Conservation (phyloP, 2,113 vertebrate genomes). For the Tachuris rubrigastra region DNA sequence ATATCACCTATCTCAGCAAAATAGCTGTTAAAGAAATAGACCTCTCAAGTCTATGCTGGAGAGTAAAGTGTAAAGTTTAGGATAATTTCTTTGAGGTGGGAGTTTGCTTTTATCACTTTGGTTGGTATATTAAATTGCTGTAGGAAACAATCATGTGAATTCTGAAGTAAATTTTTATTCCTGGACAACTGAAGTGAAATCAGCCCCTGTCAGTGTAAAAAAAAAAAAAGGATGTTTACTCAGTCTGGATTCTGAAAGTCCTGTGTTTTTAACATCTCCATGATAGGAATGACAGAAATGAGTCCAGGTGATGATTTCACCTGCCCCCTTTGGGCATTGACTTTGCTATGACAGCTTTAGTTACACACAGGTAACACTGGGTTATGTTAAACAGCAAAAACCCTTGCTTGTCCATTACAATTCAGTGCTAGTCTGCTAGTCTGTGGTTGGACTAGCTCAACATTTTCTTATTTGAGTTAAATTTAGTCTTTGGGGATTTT, state of each 20-base stretch:
- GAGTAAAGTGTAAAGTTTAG: constrained; percentile 43
- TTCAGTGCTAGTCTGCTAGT: background rate
- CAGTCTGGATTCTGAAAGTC: background rate
- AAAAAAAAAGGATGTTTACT: background rate
- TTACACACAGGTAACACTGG: background rate
- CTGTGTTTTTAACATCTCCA: background rate
- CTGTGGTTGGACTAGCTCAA: background rate
- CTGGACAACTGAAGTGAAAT: background rate
- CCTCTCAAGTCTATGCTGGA: constrained; percentile 30
- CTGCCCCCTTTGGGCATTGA: background rate
- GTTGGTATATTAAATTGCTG: background rate
- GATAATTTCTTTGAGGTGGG: background rate
- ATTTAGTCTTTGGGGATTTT: background rate
- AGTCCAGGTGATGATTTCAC: background rate
- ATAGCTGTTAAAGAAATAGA: constrained; percentile 63
- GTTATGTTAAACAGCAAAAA: background rate
- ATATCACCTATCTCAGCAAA: constrained; percentile 56
- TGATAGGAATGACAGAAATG: background rate
- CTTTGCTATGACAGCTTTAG: background rate
- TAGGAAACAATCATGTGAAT: background rate
- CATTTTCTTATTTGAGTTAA: background rate
- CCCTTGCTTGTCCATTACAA: background rate
- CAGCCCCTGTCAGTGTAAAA: background rate
- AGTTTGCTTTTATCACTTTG: constrained; percentile 16
- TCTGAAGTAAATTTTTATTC: background rate